Percentiles rank a stretch among this genome's conserved stretches.
phyloP scores from a whole-genome alignment of 1,140 invertebrate genomes.

The Thrips palmi region DNA sequence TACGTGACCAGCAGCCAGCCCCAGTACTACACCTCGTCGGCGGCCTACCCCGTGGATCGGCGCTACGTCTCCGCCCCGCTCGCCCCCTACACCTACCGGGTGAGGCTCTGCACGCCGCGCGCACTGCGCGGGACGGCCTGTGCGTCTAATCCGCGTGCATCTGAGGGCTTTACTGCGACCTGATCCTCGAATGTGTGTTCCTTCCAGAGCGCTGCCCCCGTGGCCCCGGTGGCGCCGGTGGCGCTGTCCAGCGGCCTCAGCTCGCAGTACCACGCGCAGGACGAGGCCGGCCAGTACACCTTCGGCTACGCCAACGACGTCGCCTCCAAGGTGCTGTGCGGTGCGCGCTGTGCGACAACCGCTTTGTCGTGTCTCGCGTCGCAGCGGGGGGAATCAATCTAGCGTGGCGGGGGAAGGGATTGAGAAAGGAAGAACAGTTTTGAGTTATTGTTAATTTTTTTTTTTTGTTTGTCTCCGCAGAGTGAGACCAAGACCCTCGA shows the following conservation, averaged over 20 bases:
- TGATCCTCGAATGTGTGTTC: no score
- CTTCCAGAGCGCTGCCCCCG: conserved; percentile 17
- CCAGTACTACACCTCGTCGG: no score
- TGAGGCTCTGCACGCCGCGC: not conserved
- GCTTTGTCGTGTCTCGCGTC: conserved; percentile 25
- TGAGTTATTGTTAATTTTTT: no score
- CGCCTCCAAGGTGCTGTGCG: conserved; percentile 1
- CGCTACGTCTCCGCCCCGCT: conserved; percentile 2
- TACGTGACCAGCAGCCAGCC: not conserved
- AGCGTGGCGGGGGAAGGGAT: not conserved
- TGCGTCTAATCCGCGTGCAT: conserved; percentile 16
- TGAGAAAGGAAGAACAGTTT: no score
- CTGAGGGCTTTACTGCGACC: no score
- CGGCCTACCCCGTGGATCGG: not conserved
- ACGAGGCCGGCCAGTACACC: conserved; percentile 36
- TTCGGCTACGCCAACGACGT: conserved; percentile 33
- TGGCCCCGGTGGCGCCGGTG: conserved; percentile 13
- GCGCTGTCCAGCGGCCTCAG: not conserved
- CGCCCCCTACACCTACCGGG: not conserved
- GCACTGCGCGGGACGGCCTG: conserved; percentile 1
- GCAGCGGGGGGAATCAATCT: not conserved
- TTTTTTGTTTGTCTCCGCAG: conserved; percentile 1
- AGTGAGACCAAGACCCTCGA: conserved; percentile 36
- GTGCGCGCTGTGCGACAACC: conserved; percentile 25
- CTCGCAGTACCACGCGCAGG: conserved; percentile 31